Evolutionary conservation across 2,888 invertebrate species (phyloP), one percentile per base, ranked within the genome.

Genomic region (Caenorhabditis sp.): DNA sequence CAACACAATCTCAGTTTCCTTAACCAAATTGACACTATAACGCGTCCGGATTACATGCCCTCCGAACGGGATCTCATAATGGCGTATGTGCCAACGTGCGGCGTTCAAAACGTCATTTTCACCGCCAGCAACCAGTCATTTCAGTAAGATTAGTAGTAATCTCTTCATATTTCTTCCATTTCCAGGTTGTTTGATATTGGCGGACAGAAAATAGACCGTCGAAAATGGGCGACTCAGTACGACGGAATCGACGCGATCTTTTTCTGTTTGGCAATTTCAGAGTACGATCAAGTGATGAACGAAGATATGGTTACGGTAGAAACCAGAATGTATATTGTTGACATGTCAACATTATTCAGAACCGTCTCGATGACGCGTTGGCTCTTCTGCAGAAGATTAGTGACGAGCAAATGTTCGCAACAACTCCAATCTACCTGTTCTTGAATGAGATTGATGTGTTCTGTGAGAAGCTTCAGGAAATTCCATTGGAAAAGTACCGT

Each of bases 221-320:
- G 81, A 62, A 83, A 84, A 76, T 86, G 85, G 85, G 76, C 81
- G 13, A 78, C 75, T 17, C 79, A 83, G 59, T 86, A 86, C 55
- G 86, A 86, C 41, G 84, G 84, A 20, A 79, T 86, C 17, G 85
- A 86, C 52, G 86, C 86, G 4, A 82, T 86, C n/a, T 82, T 86
- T 73, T 86, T 84, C 62, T 85, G 83, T 41, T 50, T 86, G 2
- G 86, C 86, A 6, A 83, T 86, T 22, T 83, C 84, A 2, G 86
- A 84, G 50, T 86, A 84, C 53, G 83, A 86, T 76, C 86, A 86
- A 70, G 73, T 78, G 30, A 81, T 83, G 82, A 70, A 37, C 39
- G 83, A 83, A 27, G 82, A 83, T 24, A 41, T 61, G 70, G 55
- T 52, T 24, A 81, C 80, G 56, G 83, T 82, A 53, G 35, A 73